These are phyloP conservation scores for Silurus asotus DNA, from an alignment of 2,113 vertebrate species.

Conservation along the genomic window DNA sequence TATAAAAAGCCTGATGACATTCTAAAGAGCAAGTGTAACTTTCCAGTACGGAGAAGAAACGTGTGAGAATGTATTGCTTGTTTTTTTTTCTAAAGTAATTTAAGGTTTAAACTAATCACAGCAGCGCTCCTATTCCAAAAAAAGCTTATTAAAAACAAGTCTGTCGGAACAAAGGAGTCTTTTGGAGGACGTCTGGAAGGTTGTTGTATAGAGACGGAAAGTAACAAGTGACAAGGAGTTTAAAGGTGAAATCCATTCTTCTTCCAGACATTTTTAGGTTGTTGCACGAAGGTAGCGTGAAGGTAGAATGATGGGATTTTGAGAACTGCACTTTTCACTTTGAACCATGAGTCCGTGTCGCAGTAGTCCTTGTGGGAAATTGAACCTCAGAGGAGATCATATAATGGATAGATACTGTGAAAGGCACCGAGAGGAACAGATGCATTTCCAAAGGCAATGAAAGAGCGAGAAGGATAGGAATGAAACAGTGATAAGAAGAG, in stretches of 20 bases:
- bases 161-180: neutral
- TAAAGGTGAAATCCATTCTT: slow-evolving; percentile 45
- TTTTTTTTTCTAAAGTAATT: neutral
- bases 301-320: slow-evolving; percentile 35
- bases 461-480: neutral
- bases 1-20: neutral
- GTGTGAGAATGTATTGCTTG: neutral
- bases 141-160: slow-evolving; percentile 3
- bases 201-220: slow-evolving; percentile 11
- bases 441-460: neutral
- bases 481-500: neutral
- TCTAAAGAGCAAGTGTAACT: neutral
- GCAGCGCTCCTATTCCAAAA: neutral
- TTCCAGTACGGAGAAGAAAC: neutral
- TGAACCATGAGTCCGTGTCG: slow-evolving; percentile 36
- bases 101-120: neutral
- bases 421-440: slow-evolving; percentile 27
- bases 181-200: slow-evolving; percentile 30
- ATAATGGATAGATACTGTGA: slow-evolving; percentile 25
- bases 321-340: slow-evolving; percentile 25
- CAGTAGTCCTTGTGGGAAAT: slow-evolving; percentile 17
- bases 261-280: slow-evolving; percentile 50
- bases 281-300: slow-evolving; percentile 26
- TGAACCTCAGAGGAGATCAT: slow-evolving; percentile 21
- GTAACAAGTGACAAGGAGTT: slow-evolving; percentile 19